phyloP scores from a whole-genome alignment of 2,113 vertebrate genomes.

The Ranitomeya variabilis region DNA sequence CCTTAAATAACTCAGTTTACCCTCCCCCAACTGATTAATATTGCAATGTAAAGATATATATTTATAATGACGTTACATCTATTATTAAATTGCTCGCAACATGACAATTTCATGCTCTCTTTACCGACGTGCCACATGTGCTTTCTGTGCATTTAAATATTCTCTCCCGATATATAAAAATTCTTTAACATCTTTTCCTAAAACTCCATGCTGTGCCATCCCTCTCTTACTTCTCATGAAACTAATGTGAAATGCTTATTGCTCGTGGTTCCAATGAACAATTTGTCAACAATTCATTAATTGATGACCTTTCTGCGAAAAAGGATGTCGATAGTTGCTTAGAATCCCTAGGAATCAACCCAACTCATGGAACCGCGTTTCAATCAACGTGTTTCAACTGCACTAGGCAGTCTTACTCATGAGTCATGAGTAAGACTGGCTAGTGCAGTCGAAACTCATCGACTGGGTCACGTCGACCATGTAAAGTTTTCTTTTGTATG shows the following conservation, averaged over 20 bases:
- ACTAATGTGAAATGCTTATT: neutral
- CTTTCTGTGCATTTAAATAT: neutral
- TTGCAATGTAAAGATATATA: slow-evolving; percentile 22
- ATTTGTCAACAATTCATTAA: no score
- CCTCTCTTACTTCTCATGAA: neutral
- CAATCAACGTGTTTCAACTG: no score
- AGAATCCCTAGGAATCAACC: no score
- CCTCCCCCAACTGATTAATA: slow-evolving; percentile 4
- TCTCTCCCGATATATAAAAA: neutral
- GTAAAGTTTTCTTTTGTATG: no score
- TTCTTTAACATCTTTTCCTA: neutral
- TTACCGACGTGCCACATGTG: neutral
- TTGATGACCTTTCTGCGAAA: no score
- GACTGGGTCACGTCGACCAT: no score
- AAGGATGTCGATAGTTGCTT: no score
- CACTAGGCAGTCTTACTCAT: no score
- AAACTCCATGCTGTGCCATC: neutral
- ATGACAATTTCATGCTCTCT: slow-evolving; percentile 32
- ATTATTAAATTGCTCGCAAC: neutral
- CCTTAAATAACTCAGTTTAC: neutral
- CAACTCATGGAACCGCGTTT: no score
- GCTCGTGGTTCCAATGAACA: neutral
- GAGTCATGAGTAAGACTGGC: no score
- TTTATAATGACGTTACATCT: slow-evolving; percentile 24
- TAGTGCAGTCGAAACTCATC: no score